Evolutionary conservation across 35 echinoderm and acorn worm species (phyloP).

Genomic region (Eucidaris tribuloides): DNA sequence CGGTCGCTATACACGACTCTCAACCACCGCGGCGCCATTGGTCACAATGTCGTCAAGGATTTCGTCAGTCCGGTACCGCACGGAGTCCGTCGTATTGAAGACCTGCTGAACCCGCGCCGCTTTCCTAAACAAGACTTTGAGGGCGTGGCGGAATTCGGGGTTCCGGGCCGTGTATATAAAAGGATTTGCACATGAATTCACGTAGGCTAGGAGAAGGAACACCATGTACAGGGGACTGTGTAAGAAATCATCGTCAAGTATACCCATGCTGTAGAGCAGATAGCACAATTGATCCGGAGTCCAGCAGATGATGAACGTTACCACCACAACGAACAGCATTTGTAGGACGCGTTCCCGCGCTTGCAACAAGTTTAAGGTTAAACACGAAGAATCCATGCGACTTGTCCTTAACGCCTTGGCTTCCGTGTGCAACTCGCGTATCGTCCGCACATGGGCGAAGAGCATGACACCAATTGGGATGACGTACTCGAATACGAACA

Average conservation of each 20-base stretch:
- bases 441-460: slow-evolving; percentile 43
- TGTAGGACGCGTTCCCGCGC: slow-evolving; percentile 66
- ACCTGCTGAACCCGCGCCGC: slow-evolving; percentile 15
- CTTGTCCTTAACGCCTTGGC: slow-evolving; percentile 6
- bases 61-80: slow-evolving; percentile 4
- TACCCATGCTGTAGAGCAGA: slow-evolving; percentile 76
- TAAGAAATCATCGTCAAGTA: slow-evolving; percentile 24
- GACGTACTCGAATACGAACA: slow-evolving; percentile 69
- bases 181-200: slow-evolving; percentile 91
- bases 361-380: slow-evolving; percentile 42
- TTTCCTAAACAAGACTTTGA: slow-evolving; percentile 12
- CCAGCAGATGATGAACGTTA: slow-evolving; percentile 95
- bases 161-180: slow-evolving; percentile 88
- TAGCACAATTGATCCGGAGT: slow-evolving; percentile 73
- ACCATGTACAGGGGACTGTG: slow-evolving; percentile 46
- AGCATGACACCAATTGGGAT: slow-evolving; percentile 87
- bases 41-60: neutral
- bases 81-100: neutral
- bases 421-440: slow-evolving; percentile 23
- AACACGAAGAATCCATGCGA: neutral
- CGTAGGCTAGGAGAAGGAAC: slow-evolving; percentile 72
- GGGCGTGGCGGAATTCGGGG: slow-evolving; percentile 57
- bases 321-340: slow-evolving; percentile 83
- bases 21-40: slow-evolving; percentile 1
- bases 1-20: slow-evolving; percentile 20